phyloP scores from a whole-genome alignment of 2,888 invertebrate species.

The Siphlonurus alternatus region DNA sequence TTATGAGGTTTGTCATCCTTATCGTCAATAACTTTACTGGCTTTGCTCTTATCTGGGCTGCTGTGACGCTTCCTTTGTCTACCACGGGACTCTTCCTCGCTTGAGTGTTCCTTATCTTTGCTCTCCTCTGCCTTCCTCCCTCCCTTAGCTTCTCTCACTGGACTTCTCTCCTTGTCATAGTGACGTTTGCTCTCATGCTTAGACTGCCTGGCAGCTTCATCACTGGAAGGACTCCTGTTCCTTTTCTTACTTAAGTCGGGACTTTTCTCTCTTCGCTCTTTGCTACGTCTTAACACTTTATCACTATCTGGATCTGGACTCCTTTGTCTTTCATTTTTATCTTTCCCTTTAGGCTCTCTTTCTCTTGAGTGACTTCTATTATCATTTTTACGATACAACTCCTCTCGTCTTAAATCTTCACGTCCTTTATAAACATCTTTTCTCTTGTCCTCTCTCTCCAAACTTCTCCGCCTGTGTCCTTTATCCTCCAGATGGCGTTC shows the following conservation, averaged over 20 bases:
- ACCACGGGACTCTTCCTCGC: slow-evolving; percentile 1
- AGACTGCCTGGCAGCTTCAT: neutral
- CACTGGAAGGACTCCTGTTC: neutral
- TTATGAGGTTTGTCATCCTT: neutral
- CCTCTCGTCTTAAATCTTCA: neutral
- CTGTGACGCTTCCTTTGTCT: neutral
- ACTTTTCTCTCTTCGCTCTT: neutral
- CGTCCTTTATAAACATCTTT: neutral
- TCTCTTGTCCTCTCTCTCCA: slow-evolving; percentile 4
- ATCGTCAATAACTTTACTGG: neutral
- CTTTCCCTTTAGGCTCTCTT: neutral
- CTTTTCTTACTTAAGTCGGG: neutral
- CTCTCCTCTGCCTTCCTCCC: neutral
- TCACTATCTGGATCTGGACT: neutral
- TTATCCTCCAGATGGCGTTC: neutral
- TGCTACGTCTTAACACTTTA: neutral
- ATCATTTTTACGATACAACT: neutral
- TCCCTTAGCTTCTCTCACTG: neutral
- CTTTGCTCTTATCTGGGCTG: neutral
- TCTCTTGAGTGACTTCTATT: neutral
- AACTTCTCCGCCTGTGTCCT: neutral
- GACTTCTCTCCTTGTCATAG: neutral
- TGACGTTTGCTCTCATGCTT: neutral
- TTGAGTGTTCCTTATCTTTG: neutral
- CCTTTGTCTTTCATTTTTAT: slow-evolving; percentile 1